Evolutionary conservation across 2,797 vertebrate species (phyloP), one percentile per base, ranked within the genome.

Genomic region (Bucorvus abyssinicus): DNA sequence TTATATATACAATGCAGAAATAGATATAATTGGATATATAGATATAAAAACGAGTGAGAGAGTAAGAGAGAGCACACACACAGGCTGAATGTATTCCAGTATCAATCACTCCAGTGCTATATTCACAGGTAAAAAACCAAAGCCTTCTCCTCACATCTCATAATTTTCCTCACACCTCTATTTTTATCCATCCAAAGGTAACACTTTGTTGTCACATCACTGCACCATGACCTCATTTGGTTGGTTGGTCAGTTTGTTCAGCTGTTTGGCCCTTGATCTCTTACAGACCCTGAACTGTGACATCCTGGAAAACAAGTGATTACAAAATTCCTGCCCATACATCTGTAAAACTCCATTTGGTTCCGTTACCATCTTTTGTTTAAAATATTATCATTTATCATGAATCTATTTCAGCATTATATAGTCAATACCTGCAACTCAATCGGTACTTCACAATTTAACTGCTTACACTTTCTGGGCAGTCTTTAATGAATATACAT

Each of bases 1-100:
- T 63, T 30, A 27, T 2, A 38, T 7, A 60, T 0, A 74, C 77
- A 81, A 36, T 14, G 16, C 0, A 49, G 4, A 47, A 40, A 56
- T 8, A 27, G 3, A 26, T 34, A 27, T 24, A 77, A 42, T 8
- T 44, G 32, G 20, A 80, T 42, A 53, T 29, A 50, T 3, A 67
- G 16, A 55, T 11, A 20, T 3, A 61, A 49, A 65, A 83, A 42
- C 5, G 4, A 63, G 21, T 44, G 34, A 55, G 55, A 49, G 17
- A 30, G 61, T 13, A 49, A 49, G 34, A 55, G 55, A 49, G 17
- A 30, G 61, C 15, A 49, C 0, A 1, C 18, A 14, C 30, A n/a
- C 22, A 24, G 0, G 1, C 24, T 52, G 59, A 5, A 34, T 22
- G 4, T 22, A 36, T 47, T 63, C 53, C 45, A 42, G 23, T 14